Evolutionary conservation across 2,888 invertebrate genomes (phyloP), one percentile per base, ranked within the genome.

Genomic region (Ochropleura leucogaster): DNA sequence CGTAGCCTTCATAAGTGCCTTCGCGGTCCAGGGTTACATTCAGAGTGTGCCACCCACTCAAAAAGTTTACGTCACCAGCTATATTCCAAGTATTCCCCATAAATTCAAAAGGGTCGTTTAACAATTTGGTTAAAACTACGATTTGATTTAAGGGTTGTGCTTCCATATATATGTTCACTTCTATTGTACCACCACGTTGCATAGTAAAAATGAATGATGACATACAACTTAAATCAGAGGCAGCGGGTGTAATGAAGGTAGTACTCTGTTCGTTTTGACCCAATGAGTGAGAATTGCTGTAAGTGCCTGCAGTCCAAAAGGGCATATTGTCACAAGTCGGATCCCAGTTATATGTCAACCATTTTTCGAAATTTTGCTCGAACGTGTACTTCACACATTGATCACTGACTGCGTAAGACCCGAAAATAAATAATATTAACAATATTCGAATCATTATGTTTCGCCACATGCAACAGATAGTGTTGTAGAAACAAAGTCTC

Each of bases 301-400:
- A 53, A 18, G n/a, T 18, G 9, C 18, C 18, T 0, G 9, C n/a
- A 53, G 8, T n/a, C 53, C n/a, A 53, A 53, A 53, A 3, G 18
- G 53, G n/a, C 3, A 1, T 0, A 9, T n/a, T n/a, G 53, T 3
- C 9, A 18, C 53, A 53, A 8, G 8, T 53, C 53, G 8, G 7
- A 53, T 53, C 8, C n/a, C 53, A 30, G 30, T 30, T 4, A 53
- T 53, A 83, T 18, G 73, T 80, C 59, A 94, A 53, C 53, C 53
- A 53, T 7, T 53, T n/a, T 18, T n/a, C 18, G 3, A 53, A n/a
- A 9, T 53, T 53, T n/a, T 53, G 18, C 53, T 53, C 53, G 8
- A 53, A 53, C n/a, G 53, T 53, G 53, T 53, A 53, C 53, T 18
- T 53, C 53, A 53, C 53, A 53, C 53, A 53, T n/a, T 53, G 8